Conservation (phyloP, 2,888 invertebrate species). For the Clivina fossor region DNA sequence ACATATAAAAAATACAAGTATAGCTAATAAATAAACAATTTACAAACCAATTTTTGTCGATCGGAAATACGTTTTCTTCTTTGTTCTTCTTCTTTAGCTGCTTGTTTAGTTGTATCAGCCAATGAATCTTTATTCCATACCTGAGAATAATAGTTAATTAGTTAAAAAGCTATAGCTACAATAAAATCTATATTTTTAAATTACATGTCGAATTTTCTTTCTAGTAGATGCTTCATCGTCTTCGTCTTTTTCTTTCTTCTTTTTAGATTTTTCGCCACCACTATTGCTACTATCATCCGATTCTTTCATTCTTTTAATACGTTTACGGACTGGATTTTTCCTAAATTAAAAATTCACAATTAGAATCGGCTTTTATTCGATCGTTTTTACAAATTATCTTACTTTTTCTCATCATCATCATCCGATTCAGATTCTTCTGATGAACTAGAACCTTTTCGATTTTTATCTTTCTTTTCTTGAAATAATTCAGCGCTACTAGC, state of each 20-base stretch:
- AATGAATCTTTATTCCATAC: constrained; percentile 64
- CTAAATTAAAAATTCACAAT: constrained; percentile 23
- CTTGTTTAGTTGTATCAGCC: constrained; percentile 81
- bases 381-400: not conserved
- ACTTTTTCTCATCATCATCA: constrained; percentile 38
- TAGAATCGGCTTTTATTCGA: not conserved
- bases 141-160: constrained; percentile 38
- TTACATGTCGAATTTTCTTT: constrained; percentile 62
- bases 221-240: constrained; percentile 46
- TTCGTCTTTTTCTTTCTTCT: constrained; percentile 19
- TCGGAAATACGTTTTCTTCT: constrained; percentile 85
- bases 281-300: constrained; percentile 50
- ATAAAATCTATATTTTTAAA: constrained; percentile 5
- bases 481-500: not conserved
- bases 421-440: constrained; percentile 37
- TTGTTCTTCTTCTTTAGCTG: constrained; percentile 88
- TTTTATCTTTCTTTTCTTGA: not conserved
- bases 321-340: constrained; percentile 39
- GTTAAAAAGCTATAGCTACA: not conserved
- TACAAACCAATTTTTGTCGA: constrained; percentile 75
- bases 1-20: constrained; percentile 59
- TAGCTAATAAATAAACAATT: constrained; percentile 23
- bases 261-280: constrained; percentile 42
- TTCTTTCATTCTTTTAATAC: constrained; percentile 48
- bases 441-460: constrained; percentile 30